phyloP scores from a whole-genome alignment of 2,113 vertebrate species.

The Leucosticte australis region DNA sequence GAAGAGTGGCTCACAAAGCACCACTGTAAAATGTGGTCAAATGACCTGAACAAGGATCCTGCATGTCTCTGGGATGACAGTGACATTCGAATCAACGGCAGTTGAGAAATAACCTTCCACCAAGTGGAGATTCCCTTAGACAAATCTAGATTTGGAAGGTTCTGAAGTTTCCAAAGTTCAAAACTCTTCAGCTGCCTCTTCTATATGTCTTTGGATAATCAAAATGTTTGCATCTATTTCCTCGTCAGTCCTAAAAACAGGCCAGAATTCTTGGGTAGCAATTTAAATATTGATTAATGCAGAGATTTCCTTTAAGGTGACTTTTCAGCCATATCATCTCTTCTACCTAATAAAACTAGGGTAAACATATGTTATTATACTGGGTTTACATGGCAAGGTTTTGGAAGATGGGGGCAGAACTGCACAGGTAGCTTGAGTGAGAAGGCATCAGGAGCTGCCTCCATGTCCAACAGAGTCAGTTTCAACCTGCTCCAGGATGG shows the following conservation, averaged over 20 bases:
- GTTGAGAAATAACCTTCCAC: neutral
- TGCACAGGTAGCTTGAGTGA: neutral
- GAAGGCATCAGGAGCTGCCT: neutral
- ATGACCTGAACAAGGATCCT: neutral
- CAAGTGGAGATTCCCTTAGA: neutral
- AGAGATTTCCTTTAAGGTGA: neutral
- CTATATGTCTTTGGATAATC: neutral
- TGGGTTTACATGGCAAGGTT: neutral
- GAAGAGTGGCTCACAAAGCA: neutral
- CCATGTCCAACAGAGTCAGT: neutral
- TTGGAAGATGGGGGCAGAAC: fast-evolving
- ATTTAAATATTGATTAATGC: neutral
- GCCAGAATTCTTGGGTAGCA: neutral
- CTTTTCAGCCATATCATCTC: neutral
- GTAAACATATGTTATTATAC: neutral
- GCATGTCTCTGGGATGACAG: neutral
- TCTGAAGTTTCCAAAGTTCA: neutral
- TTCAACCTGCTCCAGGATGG: neutral
- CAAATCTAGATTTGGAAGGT: neutral
- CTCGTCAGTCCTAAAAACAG: neutral
- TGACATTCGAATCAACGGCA: neutral
- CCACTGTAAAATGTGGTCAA: neutral
- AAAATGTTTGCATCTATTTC: neutral
- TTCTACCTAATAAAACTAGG: neutral
- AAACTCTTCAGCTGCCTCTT: neutral